Evolutionary conservation across 2,888 invertebrate genomes (phyloP), one percentile per base, ranked within the genome.

Genomic region (Diadegma fenestrale): DNA sequence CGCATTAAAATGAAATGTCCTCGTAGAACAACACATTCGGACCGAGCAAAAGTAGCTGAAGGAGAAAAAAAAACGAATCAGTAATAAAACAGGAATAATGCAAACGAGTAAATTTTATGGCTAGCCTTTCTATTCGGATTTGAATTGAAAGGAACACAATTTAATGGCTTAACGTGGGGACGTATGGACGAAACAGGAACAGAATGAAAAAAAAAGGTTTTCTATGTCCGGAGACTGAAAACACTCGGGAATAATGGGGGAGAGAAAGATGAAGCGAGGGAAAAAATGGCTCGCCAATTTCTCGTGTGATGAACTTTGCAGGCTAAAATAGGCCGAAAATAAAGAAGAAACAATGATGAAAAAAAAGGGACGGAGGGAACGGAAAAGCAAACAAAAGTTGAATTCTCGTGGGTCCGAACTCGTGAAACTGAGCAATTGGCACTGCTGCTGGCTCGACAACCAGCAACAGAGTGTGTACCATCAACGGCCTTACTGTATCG

Each of bases 1-100:
- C 41, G 54, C 58, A 78, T 78, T 69, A 30, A 43, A 78, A 78
- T 68, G 43, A 43, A 41, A 69, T 78, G 69, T 68, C 43, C 54
- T 61, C 33, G 43, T 69, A n/a, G 61, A 7, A 51, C 76, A 22
- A 30, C 45, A 45, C 64, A 51, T 64, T 76, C 30, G 7, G n/a
- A 37, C 8, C 10, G 76, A 76, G 33, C 12, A 48, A 33, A 76
- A 61, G 22, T 43, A 45, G 17, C 12, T 30, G 3, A 19, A 19
- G 37, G 37, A 54, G 19, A 61, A 75, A 61, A 41, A 75, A 61
- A 14, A 30, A 30, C 10, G 19, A n/a, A 58, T 26, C 26, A 58
- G 58, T 58, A 14, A 58, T 58, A 58, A 58, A 58, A 54, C 12
- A 26, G 54, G 12, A 54, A 58, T 41, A 66, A 41, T 66, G 66